These are phyloP conservation scores for Papilio demoleus DNA, from an alignment of 2,888 invertebrate species.

Conservation along the genomic window DNA sequence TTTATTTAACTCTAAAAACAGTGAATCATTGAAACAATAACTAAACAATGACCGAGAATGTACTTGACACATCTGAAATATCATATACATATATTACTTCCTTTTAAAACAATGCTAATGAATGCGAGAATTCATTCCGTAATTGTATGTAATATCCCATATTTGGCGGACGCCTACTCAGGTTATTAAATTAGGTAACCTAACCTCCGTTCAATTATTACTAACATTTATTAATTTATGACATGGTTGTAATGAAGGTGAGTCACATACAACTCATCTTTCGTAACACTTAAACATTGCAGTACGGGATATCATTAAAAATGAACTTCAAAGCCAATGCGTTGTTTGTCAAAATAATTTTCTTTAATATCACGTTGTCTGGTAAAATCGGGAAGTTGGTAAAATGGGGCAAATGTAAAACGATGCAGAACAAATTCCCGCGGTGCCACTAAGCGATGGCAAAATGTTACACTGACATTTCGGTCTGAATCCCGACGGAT, in stretches of 20 bases:
- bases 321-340: constrained; percentile 28
- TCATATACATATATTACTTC: constrained; percentile 17
- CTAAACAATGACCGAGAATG: background rate
- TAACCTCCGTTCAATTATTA: constrained; percentile 4
- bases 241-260: constrained; percentile 16
- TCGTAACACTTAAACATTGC: constrained; percentile 2
- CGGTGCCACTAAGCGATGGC: background rate
- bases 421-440: constrained; percentile 31
- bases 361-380: constrained; percentile 27
- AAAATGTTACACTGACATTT: constrained; percentile 41
- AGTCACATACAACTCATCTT: no score
- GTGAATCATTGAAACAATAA: constrained; percentile 18
- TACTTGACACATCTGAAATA: background rate
- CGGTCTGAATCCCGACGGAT: constrained; percentile 14
- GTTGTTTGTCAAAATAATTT: constrained; percentile 25
- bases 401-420: constrained; percentile 33
- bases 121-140: constrained; percentile 1
- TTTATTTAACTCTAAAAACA: background rate
- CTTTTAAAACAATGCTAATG: constrained; percentile 16
- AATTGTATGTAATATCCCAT: constrained; percentile 10
- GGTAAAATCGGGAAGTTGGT: background rate
- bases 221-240: constrained; percentile 14
- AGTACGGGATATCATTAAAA: constrained; percentile 29
- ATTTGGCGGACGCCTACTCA: constrained; percentile 14
- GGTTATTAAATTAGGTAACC: constrained; percentile 14